These are phyloP conservation scores for Stichopus horrens DNA, from an alignment of 53 echinoderm and acorn worm genomes.

Conservation along the genomic window DNA sequence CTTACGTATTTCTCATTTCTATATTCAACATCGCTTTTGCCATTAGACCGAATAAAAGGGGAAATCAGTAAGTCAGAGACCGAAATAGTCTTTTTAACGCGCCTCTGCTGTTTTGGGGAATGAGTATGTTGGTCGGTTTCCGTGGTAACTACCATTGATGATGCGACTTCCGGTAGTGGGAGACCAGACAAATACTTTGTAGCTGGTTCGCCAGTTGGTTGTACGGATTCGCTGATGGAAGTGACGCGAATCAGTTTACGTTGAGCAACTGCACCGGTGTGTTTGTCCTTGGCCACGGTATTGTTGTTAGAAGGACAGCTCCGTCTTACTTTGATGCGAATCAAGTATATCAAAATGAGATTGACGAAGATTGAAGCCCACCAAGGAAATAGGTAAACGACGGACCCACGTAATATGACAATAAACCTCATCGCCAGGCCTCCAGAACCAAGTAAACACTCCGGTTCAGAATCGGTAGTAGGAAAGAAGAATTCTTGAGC, in stretches of 20 bases:
- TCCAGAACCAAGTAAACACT: background rate
- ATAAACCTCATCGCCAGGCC: background rate
- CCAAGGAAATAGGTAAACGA: background rate
- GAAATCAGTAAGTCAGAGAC: background rate
- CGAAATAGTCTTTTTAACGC: background rate
- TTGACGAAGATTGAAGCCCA: slow-evolving; percentile 2
- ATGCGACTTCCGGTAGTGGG: background rate
- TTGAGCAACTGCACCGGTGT: background rate
- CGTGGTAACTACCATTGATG: background rate
- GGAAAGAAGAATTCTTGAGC: background rate
- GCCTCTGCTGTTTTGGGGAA: background rate
- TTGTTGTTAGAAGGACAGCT: background rate
- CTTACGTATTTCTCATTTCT: too few relatives aligned
- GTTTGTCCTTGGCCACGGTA: background rate
- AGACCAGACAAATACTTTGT: background rate
- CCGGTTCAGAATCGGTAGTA: background rate
- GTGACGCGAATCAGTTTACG: background rate
- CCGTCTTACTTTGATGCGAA: background rate
- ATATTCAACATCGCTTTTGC: background rate
- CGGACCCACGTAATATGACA: background rate
- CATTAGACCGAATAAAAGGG: background rate
- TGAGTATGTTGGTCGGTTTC: background rate
- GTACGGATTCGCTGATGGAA: background rate
- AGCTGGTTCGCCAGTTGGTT: background rate
- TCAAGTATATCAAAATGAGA: background rate